Evolutionary conservation across 1,140 invertebrate genomes (phyloP).

Genomic region (Tetragonula clypearis): DNA sequence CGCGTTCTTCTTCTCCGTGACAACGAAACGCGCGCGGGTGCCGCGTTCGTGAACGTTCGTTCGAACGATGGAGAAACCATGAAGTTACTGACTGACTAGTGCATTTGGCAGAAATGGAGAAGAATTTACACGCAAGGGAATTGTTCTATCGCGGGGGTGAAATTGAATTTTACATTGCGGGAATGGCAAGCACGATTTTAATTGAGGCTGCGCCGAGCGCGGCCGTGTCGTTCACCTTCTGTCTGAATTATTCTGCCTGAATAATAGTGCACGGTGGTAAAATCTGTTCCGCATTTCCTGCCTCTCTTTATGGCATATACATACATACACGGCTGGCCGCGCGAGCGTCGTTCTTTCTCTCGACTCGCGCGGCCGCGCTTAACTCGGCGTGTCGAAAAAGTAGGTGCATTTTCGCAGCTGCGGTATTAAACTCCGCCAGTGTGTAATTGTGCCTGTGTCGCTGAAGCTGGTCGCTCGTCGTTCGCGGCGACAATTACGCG

Average conservation of each 20-base stretch:
- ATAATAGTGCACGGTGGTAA: conserved; percentile 40
- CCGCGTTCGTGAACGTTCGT: background rate
- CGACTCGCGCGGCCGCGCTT: conserved; percentile 26
- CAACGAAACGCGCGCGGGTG: background rate
- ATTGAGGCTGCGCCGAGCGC: conserved; percentile 18
- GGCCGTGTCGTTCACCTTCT: conserved; percentile 36
- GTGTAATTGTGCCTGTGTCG: conserved; percentile 50
- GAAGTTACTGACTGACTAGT: too few species aligned
- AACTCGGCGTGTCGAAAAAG: conserved; percentile 56
- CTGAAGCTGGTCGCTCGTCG: background rate
- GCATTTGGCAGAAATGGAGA: background rate
- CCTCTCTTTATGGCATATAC: conserved; percentile 19
- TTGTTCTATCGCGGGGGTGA: background rate
- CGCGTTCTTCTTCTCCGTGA: background rate
- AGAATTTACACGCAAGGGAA: background rate
- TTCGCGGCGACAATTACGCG: too few species aligned
- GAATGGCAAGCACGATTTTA: conserved; percentile 20
- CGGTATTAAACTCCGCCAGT: background rate
- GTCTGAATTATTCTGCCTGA: conserved; percentile 17
- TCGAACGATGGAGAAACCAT: background rate
- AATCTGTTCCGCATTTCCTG: conserved; percentile 41
- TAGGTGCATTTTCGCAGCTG: conserved; percentile 36
- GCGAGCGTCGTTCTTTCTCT: conserved; percentile 14
- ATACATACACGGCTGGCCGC: background rate
- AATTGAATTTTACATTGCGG: background rate